Percentiles rank a stretch among this genome's conserved stretches.
Conservation (phyloP, 2,888 invertebrate genomes). For the Napeogenes sylphis region DNA sequence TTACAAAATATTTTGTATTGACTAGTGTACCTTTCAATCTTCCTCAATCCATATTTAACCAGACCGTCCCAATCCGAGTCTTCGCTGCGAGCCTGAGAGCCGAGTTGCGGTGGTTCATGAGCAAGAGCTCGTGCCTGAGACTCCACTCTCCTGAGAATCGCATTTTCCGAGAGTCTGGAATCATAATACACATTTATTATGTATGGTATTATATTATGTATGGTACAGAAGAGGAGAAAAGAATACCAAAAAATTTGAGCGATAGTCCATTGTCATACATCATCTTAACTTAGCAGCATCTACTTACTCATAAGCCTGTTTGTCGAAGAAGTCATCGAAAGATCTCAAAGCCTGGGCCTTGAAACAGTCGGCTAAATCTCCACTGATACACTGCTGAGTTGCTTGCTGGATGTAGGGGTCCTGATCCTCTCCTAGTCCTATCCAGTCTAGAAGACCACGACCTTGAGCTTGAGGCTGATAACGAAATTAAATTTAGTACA, state of each 20-base stretch:
- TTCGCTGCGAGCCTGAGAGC: constrained; percentile 82
- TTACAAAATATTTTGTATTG: background rate
- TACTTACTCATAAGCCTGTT: constrained; percentile 76
- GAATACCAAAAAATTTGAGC: too few relatives aligned
- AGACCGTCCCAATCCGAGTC: constrained; percentile 90
- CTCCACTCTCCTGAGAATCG: constrained; percentile 83
- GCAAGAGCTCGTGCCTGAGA: constrained; percentile 82
- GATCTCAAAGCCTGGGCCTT: constrained; percentile 87
- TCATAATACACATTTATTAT: background rate
- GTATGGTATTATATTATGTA: background rate
- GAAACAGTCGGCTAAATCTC: constrained; percentile 91
- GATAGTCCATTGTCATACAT: too few relatives aligned
- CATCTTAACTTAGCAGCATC: too few relatives aligned
- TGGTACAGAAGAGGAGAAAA: background rate
- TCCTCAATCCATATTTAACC: constrained; percentile 86
- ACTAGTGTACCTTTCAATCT: constrained; percentile 79
- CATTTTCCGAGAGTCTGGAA: constrained; percentile 82
- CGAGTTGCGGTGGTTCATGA: constrained; percentile 85
- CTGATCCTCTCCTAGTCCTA: constrained; percentile 86
- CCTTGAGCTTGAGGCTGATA: constrained; percentile 77
- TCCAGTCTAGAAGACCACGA: constrained; percentile 86
- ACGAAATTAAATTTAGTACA: background rate
- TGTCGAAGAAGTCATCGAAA: constrained; percentile 87
- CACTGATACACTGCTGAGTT: constrained; percentile 85
- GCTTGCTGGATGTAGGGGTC: constrained; percentile 87